Evolutionary conservation across 2,888 invertebrate species (phyloP).

Genomic region (Cephonodes hylas): DNA sequence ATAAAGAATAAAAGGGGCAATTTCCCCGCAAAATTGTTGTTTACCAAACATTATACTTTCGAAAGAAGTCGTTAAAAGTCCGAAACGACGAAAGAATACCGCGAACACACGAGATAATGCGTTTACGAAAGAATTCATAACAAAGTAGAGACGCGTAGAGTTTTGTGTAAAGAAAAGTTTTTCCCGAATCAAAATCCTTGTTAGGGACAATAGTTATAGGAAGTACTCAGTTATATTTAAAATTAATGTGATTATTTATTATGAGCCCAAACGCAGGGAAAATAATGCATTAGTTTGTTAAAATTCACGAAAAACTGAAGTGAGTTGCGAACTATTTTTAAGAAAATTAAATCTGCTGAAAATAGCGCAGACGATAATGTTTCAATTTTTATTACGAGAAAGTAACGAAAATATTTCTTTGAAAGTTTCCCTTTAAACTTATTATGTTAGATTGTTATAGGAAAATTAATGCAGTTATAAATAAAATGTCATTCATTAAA

Average conservation of each 20-base stretch:
- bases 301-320: no score
- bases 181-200: background rate
- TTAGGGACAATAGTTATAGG: background rate
- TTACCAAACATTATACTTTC: conserved; percentile 3
- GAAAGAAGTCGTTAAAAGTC: conserved; percentile 4
- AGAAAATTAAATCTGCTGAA: no score
- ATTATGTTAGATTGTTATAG: no score
- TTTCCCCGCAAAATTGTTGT: background rate
- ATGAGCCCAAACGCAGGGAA: no score
- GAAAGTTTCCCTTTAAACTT: no score
- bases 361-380: no score
- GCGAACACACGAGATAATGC: background rate
- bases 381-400: no score
- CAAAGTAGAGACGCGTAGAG: conserved; percentile 1
- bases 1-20: background rate
- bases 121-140: background rate
- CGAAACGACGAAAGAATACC: background rate
- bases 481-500: no score
- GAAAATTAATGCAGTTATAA: no score
- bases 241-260: background rate
- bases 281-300: no score
- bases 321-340: no score
- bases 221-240: background rate
- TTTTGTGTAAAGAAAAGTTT: background rate
- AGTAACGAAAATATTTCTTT: no score